Evolutionary conservation across 92 coral and sea anemone species (phyloP), one percentile per base, ranked within the genome.

Genomic region (Zoanthus sansibaricus): DNA sequence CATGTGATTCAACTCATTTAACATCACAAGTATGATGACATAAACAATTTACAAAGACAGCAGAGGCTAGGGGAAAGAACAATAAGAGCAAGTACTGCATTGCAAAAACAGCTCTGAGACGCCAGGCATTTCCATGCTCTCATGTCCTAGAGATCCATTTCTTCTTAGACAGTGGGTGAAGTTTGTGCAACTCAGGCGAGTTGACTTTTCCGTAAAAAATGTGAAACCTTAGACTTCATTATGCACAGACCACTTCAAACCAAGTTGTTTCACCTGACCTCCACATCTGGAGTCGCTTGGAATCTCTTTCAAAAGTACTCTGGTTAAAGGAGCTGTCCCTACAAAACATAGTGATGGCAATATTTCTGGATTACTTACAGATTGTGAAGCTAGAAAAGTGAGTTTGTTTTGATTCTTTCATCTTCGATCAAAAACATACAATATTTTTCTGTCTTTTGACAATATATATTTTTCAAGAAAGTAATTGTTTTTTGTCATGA

Each of bases 101-200:
- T 72, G 25, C 15, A 72, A 72, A 42, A 45, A 72, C 25, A 72
- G 54, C 25, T 72, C 54, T 1, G 30, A 72, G 3, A 72, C 30
- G 4, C 77, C 56, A 72, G 77, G 52, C 52, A 44, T 72, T 72
- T 72, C 20, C 21, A 72, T 72, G 77, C 77, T 44, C 17, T 69
- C 54, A 42, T 72, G 17, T 10, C 46, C 45, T 0, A 25, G 45
- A 69, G 73, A 69, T 25, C 73, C 73, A 1, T 8, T 46, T 25
- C 17, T 69, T 25, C 73, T 14, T 0, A 9, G 17, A 62, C 9
- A 69, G 45, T 69, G 73, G 73, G 44, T 69, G 6, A 69, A 72
- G 12, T 45, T 72, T 13, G 54, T 72, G 7, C 10, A 45, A 44
- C 20, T 45, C 0, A 42, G 7, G 25, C 31, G 55, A 72, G 30